A percentile compares a stretch with the other conserved stretches of the same genome.
phyloP scores from a whole-genome alignment of 2,113 vertebrate species.

The Clarias macrocephalus region DNA sequence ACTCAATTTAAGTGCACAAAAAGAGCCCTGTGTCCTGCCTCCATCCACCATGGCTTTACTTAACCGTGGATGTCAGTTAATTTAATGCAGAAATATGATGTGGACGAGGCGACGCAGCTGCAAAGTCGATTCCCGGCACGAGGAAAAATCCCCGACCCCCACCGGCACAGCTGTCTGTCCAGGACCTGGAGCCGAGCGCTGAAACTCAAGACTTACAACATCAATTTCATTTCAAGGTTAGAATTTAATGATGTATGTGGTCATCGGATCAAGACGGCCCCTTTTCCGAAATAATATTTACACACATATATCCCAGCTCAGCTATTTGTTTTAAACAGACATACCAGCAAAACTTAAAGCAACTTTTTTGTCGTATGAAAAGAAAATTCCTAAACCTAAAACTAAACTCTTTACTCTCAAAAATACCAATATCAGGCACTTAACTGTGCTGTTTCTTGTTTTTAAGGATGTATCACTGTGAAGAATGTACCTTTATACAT shows the following conservation, averaged over 20 bases:
- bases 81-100: slow-evolving; percentile 62
- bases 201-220: slow-evolving; percentile 37
- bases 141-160: slow-evolving; percentile 10
- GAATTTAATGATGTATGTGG: neutral
- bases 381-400: neutral
- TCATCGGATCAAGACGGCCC: neutral
- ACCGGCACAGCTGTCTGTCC: neutral
- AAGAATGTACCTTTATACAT: neutral
- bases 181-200: slow-evolving; percentile 32
- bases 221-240: slow-evolving; percentile 10
- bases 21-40: slow-evolving; percentile 54
- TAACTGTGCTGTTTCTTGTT: neutral
- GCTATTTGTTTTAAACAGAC: neutral
- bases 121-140: slow-evolving; percentile 37
- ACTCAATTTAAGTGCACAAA: slow-evolving; percentile 39
- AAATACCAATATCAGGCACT: neutral
- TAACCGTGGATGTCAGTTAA: slow-evolving; percentile 62
- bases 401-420: neutral
- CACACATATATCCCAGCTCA: neutral
- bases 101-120: slow-evolving; percentile 64
- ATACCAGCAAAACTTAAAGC: neutral
- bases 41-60: neutral
- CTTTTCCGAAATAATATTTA: neutral
- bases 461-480: neutral
- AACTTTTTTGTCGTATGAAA: neutral